Evolutionary conservation across 2,888 invertebrate species (phyloP), one percentile per base, ranked within the genome.

Genomic region (Polymixis flavicincta): DNA sequence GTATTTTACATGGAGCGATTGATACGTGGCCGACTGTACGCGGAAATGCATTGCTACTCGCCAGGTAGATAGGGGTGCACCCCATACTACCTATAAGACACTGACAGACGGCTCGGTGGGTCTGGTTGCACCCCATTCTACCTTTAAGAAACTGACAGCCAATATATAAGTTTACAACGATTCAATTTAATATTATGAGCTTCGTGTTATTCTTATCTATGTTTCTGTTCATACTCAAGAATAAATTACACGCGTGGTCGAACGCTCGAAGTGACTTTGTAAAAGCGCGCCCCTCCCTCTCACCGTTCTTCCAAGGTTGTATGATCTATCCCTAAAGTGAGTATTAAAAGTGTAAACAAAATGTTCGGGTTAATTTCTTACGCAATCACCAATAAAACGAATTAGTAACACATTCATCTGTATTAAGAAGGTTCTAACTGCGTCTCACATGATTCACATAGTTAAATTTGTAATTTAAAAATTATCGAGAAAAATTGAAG

Each of bases 161-260:
- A 37, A 5, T 37, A 5, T 13, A 11, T 11, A 13, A 19, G 22
- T 22, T 60, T 7, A 19, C 7, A 65, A 65, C 5, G 14, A 52
- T 50, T 28, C 5, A 45, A 42, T 42, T 42, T 19, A 25, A 66
- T 17, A 11, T 17, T 22, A 48, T 14, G 11, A 54, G 28, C 28
- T 65, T 32, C 13, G n/a, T 48, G 19, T 5, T 32, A 48, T 28
- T 59, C 25, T n/a, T 54, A 50, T 50, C 19, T 11, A 19, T 22
- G 37, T 73, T 80, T 73, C 60, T 28, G 32, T 80, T 71, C 19
- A 71, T 19, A 25, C 13, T 32, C 80, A 42, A 72, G 80, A 72
- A 73, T 52, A 80, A 22, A 80, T 76, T 45, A 45, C n/a, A 22
- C 59, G 75, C 57, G 32, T 19, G 45, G 32, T 50, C 76, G 76